Conservation (phyloP, 2,113 vertebrate genomes). For the Fukomys damarensis region DNA sequence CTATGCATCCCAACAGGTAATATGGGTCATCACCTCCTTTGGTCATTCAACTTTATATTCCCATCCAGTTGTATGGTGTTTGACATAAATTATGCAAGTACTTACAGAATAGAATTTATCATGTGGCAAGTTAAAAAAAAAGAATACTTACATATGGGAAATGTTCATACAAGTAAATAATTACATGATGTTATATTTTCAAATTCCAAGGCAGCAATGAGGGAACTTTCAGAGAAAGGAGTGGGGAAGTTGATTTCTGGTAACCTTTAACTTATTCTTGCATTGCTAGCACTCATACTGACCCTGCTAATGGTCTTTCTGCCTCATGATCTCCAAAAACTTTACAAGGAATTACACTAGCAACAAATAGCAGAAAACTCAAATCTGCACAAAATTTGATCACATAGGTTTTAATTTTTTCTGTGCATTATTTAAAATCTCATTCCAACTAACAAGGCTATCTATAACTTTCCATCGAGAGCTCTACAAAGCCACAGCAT, state of each 20-base stretch:
- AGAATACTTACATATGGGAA: neutral
- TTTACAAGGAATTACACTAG: neutral
- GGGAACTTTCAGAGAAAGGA: neutral
- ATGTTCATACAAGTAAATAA: constrained; percentile 44
- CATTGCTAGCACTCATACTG: neutral
- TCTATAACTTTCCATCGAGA: neutral
- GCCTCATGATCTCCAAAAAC: no score
- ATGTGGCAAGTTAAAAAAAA: neutral
- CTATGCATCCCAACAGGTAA: neutral
- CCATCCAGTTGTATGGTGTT: neutral
- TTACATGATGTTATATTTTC: neutral
- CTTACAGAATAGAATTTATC: neutral
- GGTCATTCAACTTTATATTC: neutral
- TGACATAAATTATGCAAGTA: constrained; percentile 10
- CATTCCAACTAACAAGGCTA: neutral
- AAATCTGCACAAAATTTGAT: neutral
- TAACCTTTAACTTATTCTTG: neutral
- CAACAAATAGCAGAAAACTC: neutral
- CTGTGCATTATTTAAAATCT: neutral
- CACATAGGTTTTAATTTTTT: neutral
- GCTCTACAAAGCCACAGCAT: neutral
- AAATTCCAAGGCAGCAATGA: neutral
- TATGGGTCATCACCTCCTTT: neutral
- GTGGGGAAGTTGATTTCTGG: neutral
- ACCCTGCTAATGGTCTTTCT: no score